Evolutionary conservation across 2,797 vertebrate genomes (phyloP), one percentile per base, ranked within the genome.

Genomic region (Gallinago nigripennis): DNA sequence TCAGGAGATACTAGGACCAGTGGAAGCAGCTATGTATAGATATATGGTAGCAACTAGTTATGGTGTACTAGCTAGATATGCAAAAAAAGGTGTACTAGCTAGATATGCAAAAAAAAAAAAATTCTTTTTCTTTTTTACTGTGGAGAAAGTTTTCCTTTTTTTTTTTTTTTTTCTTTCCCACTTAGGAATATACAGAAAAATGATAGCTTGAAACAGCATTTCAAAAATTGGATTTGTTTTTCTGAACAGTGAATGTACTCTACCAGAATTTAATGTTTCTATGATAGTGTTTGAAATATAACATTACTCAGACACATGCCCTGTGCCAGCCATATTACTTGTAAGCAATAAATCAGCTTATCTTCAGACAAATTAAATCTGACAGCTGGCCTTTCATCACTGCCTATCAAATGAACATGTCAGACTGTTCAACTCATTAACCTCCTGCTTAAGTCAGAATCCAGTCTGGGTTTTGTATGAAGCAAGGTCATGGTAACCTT

Each of bases 301-400:
- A 15, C 8, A 7, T 58, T 94, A 82, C 43, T 85, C 64, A 91
- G 56, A 75, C 46, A 76, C 16, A 4, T 87, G 57, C 35, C 69
- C 54, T 65, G n/a, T 87, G 72, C 88, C 94, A 96, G 63, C 76
- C 60, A 5, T 86, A 60, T 86, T 95, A 70, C 91, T 94, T 90
- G 87, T 96, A 94, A 96, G 85, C 89, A 94, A 90, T 94, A 97
- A 95, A 96, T 97, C 95, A 90, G 92, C 92, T 96, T 96, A 96
- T 96, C 92, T 95, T 96, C 58, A 90, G 71, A 53, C 77, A 96
- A 96, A 96, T 92, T 63, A 66, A 90, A 88, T 88, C 80, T 95
- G 95, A 94, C 95, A 92, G 92, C 73, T 94, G 88, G 72, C 87
- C 85, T 94, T 97, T 96, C 94, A 94, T 94, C 95, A 91, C 89